Base-by-base conservation (phyloP, 2,797 vertebrate genomes). In the Molossus alvarezi region DNA sequence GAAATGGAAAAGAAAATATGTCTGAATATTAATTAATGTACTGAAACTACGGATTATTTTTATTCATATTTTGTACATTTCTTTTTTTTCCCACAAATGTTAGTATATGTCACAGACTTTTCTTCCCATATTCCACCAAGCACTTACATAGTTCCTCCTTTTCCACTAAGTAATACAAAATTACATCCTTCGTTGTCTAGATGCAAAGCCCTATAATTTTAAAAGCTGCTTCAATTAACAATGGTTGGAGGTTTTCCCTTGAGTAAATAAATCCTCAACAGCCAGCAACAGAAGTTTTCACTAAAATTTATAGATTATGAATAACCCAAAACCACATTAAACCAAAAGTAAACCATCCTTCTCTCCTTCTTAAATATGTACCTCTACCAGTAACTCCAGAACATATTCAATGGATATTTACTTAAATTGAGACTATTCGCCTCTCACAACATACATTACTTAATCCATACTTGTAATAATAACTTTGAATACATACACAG, bases 151-250 rank as follows among this genome's bases (percentile, higher is more conserved):
- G 64, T 55, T 91, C 69, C 33, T 86, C 64, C 37, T 96, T 87
- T 72, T 55, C 65, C 90, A 90, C 0, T 67, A 8, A 88, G 17
- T 53, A 64, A 48, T 69, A 93, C 5, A 77, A 94, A 93, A 94
- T 88, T 69, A 51, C 8, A 88, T 71, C 48, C 82, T 65, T 90
- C 69, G 51, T 67, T 53, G 6, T 45, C 4, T 91, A 89, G 95
- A 85, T n/a, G 3, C 87, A 57, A 60, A 87, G 77, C 48, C 33
- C 58, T 94, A 23, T 73, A 62, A 92, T 94, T 92, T 90, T 90
- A 95, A 96, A 6, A 93, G 45, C 23, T 85, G n/a, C 51, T 83
- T 94, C 77, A 65, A 83, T 82, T 91, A 80, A 89, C 55, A 88
- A 67, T 3, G 8, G 21, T 75, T 7, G 5, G 64, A 37, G 29